Evolutionary conservation across 2,888 invertebrate species (phyloP), one percentile per base, ranked within the genome.

Genomic region (Napeogenes sylphis): DNA sequence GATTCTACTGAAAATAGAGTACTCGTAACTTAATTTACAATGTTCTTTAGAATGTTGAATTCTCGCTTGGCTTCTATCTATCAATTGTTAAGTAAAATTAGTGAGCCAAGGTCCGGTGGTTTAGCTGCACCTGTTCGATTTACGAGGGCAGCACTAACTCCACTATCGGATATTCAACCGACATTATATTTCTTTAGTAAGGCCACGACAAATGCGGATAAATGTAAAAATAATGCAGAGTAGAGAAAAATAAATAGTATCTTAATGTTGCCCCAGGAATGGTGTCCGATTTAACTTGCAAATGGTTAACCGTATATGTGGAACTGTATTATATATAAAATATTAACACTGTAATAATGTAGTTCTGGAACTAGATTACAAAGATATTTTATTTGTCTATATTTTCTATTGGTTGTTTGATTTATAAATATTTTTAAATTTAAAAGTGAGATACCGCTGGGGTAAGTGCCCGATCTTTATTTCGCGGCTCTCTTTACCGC

Each of bases 401-500:
- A 30, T 51, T 21, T 30, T 30, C 2, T 13, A 30, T 30, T 51
- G 30, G 8, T 51, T 10, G 6, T 51, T 30, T 51, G 5, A 51
- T 13, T 8, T 30, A n/a, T 51, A 8, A 51, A 51, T 3, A 51
- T 30, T 21, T 21, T 21, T 21, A 21, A 21, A 1, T 21, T 21
- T 21, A 21, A n/a, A 21, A 21, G 21, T 21, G 21, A 21, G 21
- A 21, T 21, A 21, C 21, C 21, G 21, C 21, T 21, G 21, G 21
- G 21, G 21, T 21, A 21, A 21, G 21, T 21, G 21, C 21, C 21
- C 21, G 21, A 21, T 21, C 30, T 8, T 35, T 35, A 71, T 75
- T 74, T 75, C 78, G 83, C 77, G 83, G 83, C 82, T 80, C 78
- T 76, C 74, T 72, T 75, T 75, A 73, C 74, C 77, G 75, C 74